Percentiles rank a stretch among this genome's conserved stretches.
phyloP scores from a whole-genome alignment of 2,797 vertebrate species.

The Enteromius paludinosus region DNA sequence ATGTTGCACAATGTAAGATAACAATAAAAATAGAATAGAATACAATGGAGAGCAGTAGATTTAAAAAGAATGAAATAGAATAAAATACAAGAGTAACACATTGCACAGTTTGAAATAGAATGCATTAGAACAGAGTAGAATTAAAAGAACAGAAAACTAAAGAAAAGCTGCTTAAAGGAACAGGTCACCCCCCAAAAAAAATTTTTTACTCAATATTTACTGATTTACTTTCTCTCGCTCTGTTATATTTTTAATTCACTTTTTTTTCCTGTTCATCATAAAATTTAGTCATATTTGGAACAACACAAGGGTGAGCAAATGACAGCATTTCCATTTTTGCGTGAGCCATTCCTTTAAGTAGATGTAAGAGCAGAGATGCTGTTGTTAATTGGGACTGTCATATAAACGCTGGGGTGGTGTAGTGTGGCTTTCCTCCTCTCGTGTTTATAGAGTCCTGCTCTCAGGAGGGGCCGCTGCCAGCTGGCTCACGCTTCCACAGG shows the following conservation, averaged over 20 bases:
- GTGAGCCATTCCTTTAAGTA: not conserved
- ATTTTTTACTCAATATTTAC: not conserved
- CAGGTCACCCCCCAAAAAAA: not conserved
- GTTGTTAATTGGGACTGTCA: slow-evolving; percentile 51
- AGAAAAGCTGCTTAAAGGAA: not conserved
- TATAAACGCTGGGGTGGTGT: slow-evolving; percentile 44
- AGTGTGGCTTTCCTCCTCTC: slow-evolving; percentile 46
- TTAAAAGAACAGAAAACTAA: not conserved
- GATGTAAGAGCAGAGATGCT: slow-evolving; percentile 10
- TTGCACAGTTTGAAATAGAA: not conserved
- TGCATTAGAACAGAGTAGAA: not conserved
- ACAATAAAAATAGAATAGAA: not conserved
- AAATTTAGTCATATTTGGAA: not conserved
- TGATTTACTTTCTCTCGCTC: not conserved
- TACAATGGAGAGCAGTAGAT: not conserved
- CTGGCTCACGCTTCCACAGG: slow-evolving; percentile 36
- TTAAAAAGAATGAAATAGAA: not conserved
- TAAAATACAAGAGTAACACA: not conserved
- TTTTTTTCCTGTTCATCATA: not conserved
- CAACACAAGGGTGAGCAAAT: not conserved
- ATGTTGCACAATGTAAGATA: not conserved
- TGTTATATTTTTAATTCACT: too few relatives aligned
- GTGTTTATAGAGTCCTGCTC: slow-evolving; percentile 51
- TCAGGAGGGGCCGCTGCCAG: slow-evolving; percentile 45
- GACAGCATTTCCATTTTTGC: not conserved